Conservation (phyloP, 2,888 invertebrate genomes). For the Napeogenes inachia region DNA sequence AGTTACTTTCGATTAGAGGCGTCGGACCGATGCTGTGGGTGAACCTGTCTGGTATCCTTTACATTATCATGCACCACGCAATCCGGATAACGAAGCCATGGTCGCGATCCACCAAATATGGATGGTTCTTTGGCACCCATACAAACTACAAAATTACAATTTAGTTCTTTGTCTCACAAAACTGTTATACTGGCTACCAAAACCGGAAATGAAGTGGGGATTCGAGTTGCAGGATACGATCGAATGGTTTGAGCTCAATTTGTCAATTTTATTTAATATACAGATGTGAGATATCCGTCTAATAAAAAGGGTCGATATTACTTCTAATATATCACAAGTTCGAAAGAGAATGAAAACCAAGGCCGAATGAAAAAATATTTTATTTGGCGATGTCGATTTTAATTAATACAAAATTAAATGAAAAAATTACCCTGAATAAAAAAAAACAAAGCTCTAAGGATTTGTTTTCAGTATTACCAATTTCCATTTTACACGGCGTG, state of each 20-base stretch:
- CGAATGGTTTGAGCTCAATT: constrained; percentile 24
- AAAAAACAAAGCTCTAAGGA: not conserved
- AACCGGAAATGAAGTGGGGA: constrained; percentile 43
- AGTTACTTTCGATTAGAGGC: constrained; percentile 21
- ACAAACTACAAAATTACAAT: constrained; percentile 41
- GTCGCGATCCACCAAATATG: constrained; percentile 26
- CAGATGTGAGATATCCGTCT: too few species aligned
- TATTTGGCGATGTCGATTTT: too few species aligned
- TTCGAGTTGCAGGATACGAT: constrained; percentile 35
- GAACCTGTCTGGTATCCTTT: constrained; percentile 56
- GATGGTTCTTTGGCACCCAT: constrained; percentile 15
- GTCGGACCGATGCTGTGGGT: constrained; percentile 22
- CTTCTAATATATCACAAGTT: too few species aligned
- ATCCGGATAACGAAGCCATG: constrained; percentile 33
- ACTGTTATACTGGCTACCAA: constrained; percentile 34
- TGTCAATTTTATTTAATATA: constrained; percentile 4
- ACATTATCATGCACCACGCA: constrained; percentile 56
- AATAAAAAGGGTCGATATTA: too few species aligned
- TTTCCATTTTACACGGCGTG: constrained; percentile 19
- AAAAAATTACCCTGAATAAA: too few species aligned
- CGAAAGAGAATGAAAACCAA: too few species aligned
- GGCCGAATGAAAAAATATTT: too few species aligned
- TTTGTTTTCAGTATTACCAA: constrained; percentile 10
- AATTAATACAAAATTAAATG: too few species aligned
- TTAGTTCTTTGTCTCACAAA: constrained; percentile 41